Evolutionary conservation across 2,797 vertebrate genomes (phyloP).

Genomic region (Molothrus ater): DNA sequence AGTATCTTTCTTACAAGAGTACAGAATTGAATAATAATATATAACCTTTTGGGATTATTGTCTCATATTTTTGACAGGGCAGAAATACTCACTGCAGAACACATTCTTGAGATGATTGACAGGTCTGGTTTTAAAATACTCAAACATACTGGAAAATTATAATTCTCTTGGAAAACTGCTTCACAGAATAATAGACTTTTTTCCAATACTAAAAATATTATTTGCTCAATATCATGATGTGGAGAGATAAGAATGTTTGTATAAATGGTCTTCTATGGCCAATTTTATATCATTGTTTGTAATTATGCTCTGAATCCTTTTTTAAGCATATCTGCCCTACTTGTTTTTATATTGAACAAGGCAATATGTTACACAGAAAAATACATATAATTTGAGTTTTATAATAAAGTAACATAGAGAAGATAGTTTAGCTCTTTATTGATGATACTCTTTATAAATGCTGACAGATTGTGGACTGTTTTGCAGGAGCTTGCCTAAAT

Average conservation of each 20-base stretch:
- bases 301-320: neutral
- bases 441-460: neutral
- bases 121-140: slow-evolving; percentile 18
- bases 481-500: neutral
- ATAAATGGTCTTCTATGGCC: neutral
- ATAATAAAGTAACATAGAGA: neutral
- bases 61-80: slow-evolving; percentile 17
- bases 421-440: neutral
- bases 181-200: neutral
- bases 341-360: neutral
- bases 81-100: neutral
- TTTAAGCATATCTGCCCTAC: neutral
- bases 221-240: neutral
- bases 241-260: neutral
- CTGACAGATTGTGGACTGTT: neutral
- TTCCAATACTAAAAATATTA: neutral
- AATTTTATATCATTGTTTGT: neutral
- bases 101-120: neutral
- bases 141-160: neutral
- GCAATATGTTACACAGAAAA: neutral
- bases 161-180: neutral
- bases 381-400: neutral
- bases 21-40: slow-evolving; percentile 10
- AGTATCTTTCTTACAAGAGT: neutral
- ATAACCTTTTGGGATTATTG: slow-evolving; percentile 26